A percentile compares a stretch with the other conserved stretches of the same genome.
These are phyloP conservation scores for Drosophila engyochracea DNA, from an alignment of 2,888 invertebrate genomes.

Conservation along the genomic window DNA sequence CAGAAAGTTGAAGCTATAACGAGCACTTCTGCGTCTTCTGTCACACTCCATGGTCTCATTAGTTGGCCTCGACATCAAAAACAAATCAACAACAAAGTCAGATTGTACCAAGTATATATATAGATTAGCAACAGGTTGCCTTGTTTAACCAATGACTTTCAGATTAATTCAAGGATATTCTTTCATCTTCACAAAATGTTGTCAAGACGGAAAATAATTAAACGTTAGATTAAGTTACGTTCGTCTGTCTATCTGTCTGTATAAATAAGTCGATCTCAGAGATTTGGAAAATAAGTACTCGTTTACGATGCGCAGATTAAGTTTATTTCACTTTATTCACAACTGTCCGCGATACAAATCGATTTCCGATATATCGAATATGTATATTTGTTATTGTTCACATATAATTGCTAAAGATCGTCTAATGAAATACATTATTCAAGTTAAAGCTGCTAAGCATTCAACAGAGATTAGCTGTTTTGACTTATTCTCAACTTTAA, in stretches of 20 bases:
- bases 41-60: constrained; percentile 33
- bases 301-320: no score
- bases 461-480: rapidly evolving
- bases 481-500: not conserved
- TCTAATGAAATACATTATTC: not conserved
- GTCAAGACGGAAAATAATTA: not conserved
- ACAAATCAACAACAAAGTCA: not conserved
- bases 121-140: not conserved
- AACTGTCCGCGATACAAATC: not conserved
- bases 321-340: not conserved
- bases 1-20: constrained; percentile 28
- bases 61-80: constrained; percentile 6
- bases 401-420: not conserved
- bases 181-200: not conserved
- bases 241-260: not conserved
- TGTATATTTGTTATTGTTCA: not conserved
- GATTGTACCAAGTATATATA: not conserved
- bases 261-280: not conserved
- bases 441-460: not conserved
- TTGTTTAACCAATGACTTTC: not conserved
- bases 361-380: not conserved
- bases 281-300: not conserved
- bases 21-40: not conserved
- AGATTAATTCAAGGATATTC: not conserved
- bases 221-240: not conserved